Conservation (phyloP, 2,888 invertebrate species). For the Dasysyrphus tricinctus region DNA sequence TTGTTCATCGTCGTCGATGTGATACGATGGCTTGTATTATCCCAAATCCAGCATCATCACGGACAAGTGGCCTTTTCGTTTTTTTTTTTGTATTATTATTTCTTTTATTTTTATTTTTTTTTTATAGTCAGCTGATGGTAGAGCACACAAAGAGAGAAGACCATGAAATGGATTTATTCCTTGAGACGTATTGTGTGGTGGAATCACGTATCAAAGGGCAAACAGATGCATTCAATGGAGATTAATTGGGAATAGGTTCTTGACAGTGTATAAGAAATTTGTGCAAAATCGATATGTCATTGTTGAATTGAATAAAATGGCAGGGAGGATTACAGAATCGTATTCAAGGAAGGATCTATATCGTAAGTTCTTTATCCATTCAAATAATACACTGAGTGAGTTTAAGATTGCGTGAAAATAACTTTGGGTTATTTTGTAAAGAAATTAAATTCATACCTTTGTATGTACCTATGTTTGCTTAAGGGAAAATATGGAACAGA, state of each 20-base stretch:
- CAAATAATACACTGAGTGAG: conserved; percentile 1
- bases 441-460: neutral
- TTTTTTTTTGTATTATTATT: conserved; percentile 10
- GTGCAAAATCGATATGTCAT: conserved; percentile 63
- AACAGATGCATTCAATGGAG: conserved; percentile 73
- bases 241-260: conserved; percentile 67
- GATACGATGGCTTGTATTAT: conserved; percentile 50
- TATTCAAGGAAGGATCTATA: neutral
- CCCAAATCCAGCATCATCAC: conserved; percentile 65
- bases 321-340: conserved; percentile 9
- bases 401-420: neutral
- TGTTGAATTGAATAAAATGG: conserved; percentile 17
- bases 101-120: conserved; percentile 7
- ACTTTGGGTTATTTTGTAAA: neutral
- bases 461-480: too few relatives aligned
- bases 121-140: conserved; percentile 63
- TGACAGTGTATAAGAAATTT: conserved; percentile 11
- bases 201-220: conserved; percentile 63
- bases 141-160: conserved; percentile 43
- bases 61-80: conserved; percentile 72
- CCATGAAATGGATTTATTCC: conserved; percentile 60
- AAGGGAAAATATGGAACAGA: too few relatives aligned
- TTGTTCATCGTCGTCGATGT: conserved; percentile 56
- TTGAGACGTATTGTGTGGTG: conserved; percentile 63
- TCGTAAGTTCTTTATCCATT: neutral